Evolutionary conservation across 2,888 invertebrate species (phyloP), one percentile per base, ranked within the genome.

Genomic region (Lasioglossum vierecki): DNA sequence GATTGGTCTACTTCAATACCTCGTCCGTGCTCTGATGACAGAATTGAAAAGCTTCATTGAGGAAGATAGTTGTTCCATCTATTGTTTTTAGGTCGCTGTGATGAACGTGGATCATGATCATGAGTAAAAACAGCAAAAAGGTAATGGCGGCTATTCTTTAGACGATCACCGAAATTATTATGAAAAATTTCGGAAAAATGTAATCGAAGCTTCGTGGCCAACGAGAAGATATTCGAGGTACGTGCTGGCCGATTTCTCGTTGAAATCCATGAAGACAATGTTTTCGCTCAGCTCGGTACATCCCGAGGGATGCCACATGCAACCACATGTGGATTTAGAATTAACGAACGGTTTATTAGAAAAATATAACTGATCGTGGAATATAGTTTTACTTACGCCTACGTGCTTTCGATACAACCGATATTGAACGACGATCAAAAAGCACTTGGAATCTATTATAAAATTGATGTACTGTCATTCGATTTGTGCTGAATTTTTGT

Each of bases 111-210:
- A 89, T 84, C 87, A 53, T 53, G 53, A 53, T 84, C 87, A 53
- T 53, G 53, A 53, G 84, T 60, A 89, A 90, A 89, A 90, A 90
- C 89, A 90, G 90, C 86, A 83, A 85, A 91, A 90, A 90, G 87
- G 90, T 92, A 93, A 93, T 93, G 93, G 93, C 93, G 92, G 90
- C 90, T 88, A 88, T 84, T 89, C 89, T 87, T 89, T 83, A 87
- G 89, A 87, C 85, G 76, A 86, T 83, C 82, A 85, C 60, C 86
- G 80, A 90, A 79, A 89, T 89, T 87, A 89, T 84, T 76, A 85
- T 78, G 90, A 89, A 89, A 87, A 90, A 87, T 87, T 76, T 83
- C n/a, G 71, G 79, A 91, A 92, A 92, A 87, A 92, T 92, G 92
- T 92, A 89, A 92, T 92, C 88, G 82, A 87, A 77, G 74, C 76